phyloP scores from a whole-genome alignment of 2,797 vertebrate species.

The Brachyalestes nurse region DNA sequence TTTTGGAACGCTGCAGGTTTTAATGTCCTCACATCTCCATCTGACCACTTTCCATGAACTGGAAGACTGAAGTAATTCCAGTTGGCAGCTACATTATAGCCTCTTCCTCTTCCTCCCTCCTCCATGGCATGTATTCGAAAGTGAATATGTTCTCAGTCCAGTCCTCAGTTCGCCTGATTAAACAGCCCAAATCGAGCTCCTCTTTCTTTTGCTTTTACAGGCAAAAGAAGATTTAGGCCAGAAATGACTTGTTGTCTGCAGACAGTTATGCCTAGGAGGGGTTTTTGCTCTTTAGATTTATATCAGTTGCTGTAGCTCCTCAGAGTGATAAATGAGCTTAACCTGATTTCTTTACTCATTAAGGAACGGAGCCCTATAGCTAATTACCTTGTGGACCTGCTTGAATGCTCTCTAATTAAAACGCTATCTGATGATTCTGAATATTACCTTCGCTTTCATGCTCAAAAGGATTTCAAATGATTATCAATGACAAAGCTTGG shows the following conservation, averaged over 20 bases:
- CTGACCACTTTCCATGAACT: neutral
- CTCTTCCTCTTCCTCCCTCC: neutral
- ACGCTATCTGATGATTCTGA: constrained; percentile 70
- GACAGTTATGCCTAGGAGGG: constrained; percentile 23
- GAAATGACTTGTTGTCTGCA: constrained; percentile 31
- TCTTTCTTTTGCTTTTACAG: constrained; percentile 14
- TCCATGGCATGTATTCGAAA: neutral
- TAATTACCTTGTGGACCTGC: constrained; percentile 68
- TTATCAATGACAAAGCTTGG: constrained; percentile 53
- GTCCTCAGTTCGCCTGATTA: neutral
- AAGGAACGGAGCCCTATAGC: constrained; percentile 57
- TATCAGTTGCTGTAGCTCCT: constrained; percentile 57
- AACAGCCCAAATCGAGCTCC: constrained; percentile 3
- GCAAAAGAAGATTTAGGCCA: constrained; percentile 19
- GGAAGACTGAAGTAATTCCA: constrained; percentile 9
- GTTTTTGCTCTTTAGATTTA: constrained; percentile 45
- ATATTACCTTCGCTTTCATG: constrained; percentile 64
- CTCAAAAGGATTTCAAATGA: constrained; percentile 57
- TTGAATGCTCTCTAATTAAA: constrained; percentile 71
- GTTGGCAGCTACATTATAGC: neutral
- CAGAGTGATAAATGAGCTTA: constrained; percentile 65
- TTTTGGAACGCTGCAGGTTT: constrained; percentile 1
- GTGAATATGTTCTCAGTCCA: neutral
- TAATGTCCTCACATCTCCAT: constrained; percentile 2
- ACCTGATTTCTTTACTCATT: constrained; percentile 59